phyloP scores from a whole-genome alignment of 2,113 vertebrate species.

The Symphodus melops region DNA sequence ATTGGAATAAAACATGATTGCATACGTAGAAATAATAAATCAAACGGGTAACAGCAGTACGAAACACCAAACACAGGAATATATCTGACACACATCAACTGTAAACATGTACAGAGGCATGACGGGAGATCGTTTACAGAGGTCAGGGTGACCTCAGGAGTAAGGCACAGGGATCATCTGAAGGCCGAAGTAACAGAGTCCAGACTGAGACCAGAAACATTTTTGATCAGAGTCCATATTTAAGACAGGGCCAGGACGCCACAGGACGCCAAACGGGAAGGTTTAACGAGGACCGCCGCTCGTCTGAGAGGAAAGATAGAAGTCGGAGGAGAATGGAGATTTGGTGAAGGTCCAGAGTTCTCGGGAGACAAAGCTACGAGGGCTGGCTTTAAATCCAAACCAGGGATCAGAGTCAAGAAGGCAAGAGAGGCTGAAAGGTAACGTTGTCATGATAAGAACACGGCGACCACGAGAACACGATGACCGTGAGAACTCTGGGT shows the following conservation, averaged over 20 bases:
- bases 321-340: constrained; percentile 14
- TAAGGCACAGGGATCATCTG: constrained; percentile 73
- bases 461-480: not conserved
- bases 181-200: constrained; percentile 20
- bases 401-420: constrained; percentile 38
- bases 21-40: constrained; percentile 71
- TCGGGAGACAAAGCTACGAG: not conserved
- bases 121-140: constrained; percentile 31
- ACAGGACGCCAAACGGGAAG: not conserved
- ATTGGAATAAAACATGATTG: constrained; percentile 79
- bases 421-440: constrained; percentile 43
- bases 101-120: constrained; percentile 59
- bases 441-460: not conserved
- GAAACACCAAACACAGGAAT: constrained; percentile 53
- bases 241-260: too few species aligned
- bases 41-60: constrained; percentile 59
- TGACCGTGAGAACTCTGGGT: not conserved
- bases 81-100: constrained; percentile 51
- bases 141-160: constrained; percentile 24
- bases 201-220: not conserved
- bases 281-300: not conserved
- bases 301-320: constrained; percentile 21
- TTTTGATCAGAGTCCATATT: not conserved
- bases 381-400: not conserved
- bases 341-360: not conserved